Evolutionary conservation across 2,888 invertebrate genomes (phyloP), one percentile per base, ranked within the genome.

Genomic region (Drepanosiphum platanoidis): DNA sequence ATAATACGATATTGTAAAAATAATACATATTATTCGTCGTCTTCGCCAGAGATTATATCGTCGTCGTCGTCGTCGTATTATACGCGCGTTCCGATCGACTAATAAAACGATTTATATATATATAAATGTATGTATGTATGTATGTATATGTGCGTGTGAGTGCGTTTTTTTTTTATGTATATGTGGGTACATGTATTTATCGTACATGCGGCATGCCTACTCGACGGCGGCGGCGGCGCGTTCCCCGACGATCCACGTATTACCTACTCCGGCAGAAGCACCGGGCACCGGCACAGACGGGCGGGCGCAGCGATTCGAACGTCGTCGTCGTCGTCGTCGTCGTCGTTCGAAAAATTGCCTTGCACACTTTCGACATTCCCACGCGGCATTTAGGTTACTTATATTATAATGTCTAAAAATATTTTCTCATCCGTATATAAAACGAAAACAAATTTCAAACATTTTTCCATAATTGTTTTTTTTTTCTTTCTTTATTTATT

Each of bases 381-480:
- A 77, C 77, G 77, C 36, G 39, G 77, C 77, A 77, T 77, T 77
- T 77, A 77, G 61, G 77, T 64, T 64, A 77, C 77, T 64, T 61
- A 61, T 77, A 61, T 77, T 75, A 77, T 64, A 77, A 77, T 61
- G 77, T 39, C 39, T 30, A 22, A 64, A 77, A 64, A 77, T 61
- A 61, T 77, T 77, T 61, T 77, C 77, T 64, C 77, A 77, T 77
- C 77, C 61, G 27, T 39, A 77, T n/a, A 36, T 27, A 27, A 39
- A 77, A 64, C 61, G 39, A 61, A 77, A 77, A 77, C 61, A 36
- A 77, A 77, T 61, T 77, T 77, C 36, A 61, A 64, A 77, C 77
- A 77, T 77, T 77, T 77, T 77, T 77, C 36, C 39, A 61, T 64
- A 77, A 77, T 77, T 64, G 61, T 64, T 77, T 74, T 70, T 36